Percentiles rank a stretch among this genome's conserved stretches.
Evolutionary conservation across 2,797 vertebrate genomes (phyloP).

Genomic region (Bradypodion ventrale): DNA sequence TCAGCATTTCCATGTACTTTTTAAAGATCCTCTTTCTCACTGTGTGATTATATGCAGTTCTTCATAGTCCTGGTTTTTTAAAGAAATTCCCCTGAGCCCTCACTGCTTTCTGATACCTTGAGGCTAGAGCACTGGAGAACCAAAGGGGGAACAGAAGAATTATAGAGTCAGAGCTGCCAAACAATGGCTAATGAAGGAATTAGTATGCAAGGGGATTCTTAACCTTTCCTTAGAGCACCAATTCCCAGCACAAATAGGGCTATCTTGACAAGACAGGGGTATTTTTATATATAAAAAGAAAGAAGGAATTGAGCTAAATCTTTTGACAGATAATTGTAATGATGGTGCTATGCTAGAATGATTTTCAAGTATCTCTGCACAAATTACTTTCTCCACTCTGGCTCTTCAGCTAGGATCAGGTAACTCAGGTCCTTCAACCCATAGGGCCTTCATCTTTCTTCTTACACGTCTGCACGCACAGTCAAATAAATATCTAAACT

Average conservation of each 20-base stretch:
- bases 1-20: conserved; percentile 51
- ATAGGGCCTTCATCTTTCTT: conserved; percentile 23
- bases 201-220: conserved; percentile 58
- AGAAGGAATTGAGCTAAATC: conserved; percentile 73
- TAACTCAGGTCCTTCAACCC: conserved; percentile 43
- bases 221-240: conserved; percentile 61
- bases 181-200: conserved; percentile 65
- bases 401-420: conserved; percentile 41
- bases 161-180: conserved; percentile 32
- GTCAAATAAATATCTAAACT: conserved; percentile 21
- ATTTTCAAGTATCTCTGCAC: conserved; percentile 68
- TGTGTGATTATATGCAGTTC: neutral
- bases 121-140: neutral
- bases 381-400: conserved; percentile 70
- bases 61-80: conserved; percentile 36
- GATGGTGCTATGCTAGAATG: conserved; percentile 67
- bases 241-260: conserved; percentile 61
- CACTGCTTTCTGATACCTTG: conserved; percentile 52
- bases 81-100: conserved; percentile 27
- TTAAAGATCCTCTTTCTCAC: conserved; percentile 26
- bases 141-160: conserved; percentile 46
- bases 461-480: neutral
- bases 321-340: conserved; percentile 75
- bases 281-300: conserved; percentile 9
- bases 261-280: conserved; percentile 62